Evolutionary conservation across 2,113 vertebrate genomes (phyloP).

Genomic region (Hemichromis elongatus): DNA sequence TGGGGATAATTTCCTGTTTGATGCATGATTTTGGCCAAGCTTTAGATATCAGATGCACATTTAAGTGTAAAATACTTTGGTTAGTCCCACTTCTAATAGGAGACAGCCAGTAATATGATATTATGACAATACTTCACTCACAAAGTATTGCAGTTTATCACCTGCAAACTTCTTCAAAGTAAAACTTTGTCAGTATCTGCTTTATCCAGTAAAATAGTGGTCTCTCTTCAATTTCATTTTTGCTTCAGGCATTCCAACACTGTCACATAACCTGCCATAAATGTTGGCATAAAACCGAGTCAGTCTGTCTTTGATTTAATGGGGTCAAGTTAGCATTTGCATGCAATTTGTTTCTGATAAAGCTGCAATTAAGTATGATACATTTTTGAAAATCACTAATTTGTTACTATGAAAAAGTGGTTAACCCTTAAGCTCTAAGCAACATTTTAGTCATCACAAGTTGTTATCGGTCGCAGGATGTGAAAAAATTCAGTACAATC

Average conservation of each 20-base stretch:
- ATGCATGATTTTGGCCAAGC: neutral
- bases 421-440: neutral
- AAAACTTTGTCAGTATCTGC: neutral
- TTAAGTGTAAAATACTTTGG: too few relatives aligned
- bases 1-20: neutral
- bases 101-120: neutral
- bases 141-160: neutral
- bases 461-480: neutral
- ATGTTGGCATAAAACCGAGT: neutral
- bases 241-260: neutral
- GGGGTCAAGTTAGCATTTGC: neutral
- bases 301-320: neutral
- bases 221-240: neutral
- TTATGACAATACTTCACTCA: neutral
- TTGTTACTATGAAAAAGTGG: neutral
- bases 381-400: neutral
- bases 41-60: too few relatives aligned
- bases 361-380: neutral
- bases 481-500: neutral
- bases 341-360: neutral
- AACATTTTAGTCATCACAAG: neutral
- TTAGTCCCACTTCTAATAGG: too few relatives aligned
- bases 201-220: neutral
- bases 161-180: neutral
- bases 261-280: neutral